Percentiles rank a stretch among this genome's conserved stretches.
Conservation (phyloP, 2,113 vertebrate species). For the Anser brachyrhynchus region DNA sequence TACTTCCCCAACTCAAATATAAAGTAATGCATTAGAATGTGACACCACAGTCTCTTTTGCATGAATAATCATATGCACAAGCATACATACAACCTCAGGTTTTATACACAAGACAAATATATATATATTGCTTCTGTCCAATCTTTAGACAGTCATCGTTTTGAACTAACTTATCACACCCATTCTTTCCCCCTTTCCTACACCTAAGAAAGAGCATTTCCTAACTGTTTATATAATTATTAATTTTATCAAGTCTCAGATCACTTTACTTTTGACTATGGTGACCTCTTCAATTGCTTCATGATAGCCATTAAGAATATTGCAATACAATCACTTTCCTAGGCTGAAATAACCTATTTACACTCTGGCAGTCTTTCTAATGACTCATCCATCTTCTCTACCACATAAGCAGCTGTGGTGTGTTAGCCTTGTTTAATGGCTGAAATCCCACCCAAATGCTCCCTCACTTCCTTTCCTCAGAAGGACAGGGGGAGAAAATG, state of each 20-base stretch:
- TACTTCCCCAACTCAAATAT: background rate
- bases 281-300: background rate
- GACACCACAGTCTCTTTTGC: background rate
- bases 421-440: background rate
- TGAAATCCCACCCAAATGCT: background rate
- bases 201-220: background rate
- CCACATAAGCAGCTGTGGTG: background rate
- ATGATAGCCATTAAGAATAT: background rate
- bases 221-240: background rate
- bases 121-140: background rate
- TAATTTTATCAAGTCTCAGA: background rate
- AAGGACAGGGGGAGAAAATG: background rate
- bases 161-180: fast-evolving
- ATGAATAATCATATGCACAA: background rate
- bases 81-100: background rate
- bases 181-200: background rate
- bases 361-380: background rate
- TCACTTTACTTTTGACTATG: background rate
- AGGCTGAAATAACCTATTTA: background rate
- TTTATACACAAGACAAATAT: background rate
- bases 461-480: background rate
- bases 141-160: background rate
- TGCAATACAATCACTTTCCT: background rate
- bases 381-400: fast-evolving
- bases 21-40: background rate